Percentiles rank a stretch among this genome's conserved stretches.
Conservation (phyloP, 2,888 invertebrate genomes). For the Megaustenia siamemsis region DNA sequence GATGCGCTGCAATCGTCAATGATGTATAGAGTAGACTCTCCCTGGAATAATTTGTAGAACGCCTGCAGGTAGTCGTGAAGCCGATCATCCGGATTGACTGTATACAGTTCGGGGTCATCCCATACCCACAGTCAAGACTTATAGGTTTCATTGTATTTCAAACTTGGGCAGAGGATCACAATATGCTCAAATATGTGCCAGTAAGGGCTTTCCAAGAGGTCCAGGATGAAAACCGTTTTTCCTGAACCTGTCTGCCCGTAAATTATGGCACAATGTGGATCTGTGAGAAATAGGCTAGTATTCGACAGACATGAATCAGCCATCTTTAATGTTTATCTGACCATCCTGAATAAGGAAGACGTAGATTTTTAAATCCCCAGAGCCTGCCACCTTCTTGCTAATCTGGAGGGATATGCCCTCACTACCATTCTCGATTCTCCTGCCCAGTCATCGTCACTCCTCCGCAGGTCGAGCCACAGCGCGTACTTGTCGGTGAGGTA, state of each 20-base stretch:
- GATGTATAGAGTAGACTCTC: too few species aligned
- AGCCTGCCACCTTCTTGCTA: slow-evolving; percentile 2
- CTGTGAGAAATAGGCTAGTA: neutral
- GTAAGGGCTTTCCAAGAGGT: slow-evolving; percentile 20
- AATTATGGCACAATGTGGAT: neutral
- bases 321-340: slow-evolving; percentile 12
- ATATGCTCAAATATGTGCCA: neutral
- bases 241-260: neutral
- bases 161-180: neutral
- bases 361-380: neutral
- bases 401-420: slow-evolving; percentile 7
- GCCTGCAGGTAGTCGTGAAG: neutral
- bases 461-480: slow-evolving; percentile 20
- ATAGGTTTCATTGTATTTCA: neutral
- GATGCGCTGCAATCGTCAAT: neutral
- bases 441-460: slow-evolving; percentile 4
- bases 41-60: neutral
- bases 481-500: slow-evolving; percentile 8
- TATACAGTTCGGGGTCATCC: neutral
- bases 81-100: neutral
- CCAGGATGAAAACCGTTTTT: slow-evolving; percentile 5
- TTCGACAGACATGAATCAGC: neutral
- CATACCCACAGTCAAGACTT: neutral
- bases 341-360: neutral
- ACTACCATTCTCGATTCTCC: slow-evolving; percentile 18